Base-by-base conservation (phyloP, 2,113 vertebrate genomes). In the Condylura cristata region DNA sequence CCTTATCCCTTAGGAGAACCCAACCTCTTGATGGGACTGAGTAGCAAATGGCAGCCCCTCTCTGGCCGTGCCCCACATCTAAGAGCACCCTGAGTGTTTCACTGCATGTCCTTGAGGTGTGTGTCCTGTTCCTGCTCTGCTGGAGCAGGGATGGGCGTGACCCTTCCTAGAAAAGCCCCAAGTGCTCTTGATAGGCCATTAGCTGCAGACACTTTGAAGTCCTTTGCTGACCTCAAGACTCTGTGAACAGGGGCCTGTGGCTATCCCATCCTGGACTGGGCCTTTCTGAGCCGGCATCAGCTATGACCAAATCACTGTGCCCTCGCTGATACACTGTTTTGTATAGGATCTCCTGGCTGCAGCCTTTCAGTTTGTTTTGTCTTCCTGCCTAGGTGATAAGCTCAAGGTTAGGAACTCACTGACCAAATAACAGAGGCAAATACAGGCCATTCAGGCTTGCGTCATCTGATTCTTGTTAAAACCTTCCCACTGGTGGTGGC, bases 311-410 rank as follows among this genome's bases (percentile, higher is more conserved):
- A 48, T 24, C 79, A 11, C 9, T 34, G 13, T 84, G 82, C 76
- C 48, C 53, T 74, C 28, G 46, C 34, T 30, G 53, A 76, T 44
- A 39, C 32, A 41, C 8, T 44, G 70, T 80, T 89, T 58, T 44
- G 10, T 24, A 34, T 39, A 66, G 76, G 60, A 44, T 56, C 79
- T 83, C 63, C 58, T 39, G 65, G 71, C 66, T 93, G 87, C 39
- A 53, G 46, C 37, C 2, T 0, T 10, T 0, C 32, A 71, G 20
- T 53, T 4, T 93, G 96, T 94, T 95, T 95, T 95, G 90, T 92
- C 96, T 97, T 92, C 74, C 70, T 80, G 61, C 83, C 58, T 68
- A 90, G 92, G 93, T 89, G 90, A 89, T 13, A 28, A 90, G 58
- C 28, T 81, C 91, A 95, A 96, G 96, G 96, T 76, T 66, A 51